A percentile compares a stretch with the other conserved stretches of the same genome.
Evolutionary conservation across 2,888 invertebrate genomes (phyloP).

Genomic region (Limnephilus lunatus): DNA sequence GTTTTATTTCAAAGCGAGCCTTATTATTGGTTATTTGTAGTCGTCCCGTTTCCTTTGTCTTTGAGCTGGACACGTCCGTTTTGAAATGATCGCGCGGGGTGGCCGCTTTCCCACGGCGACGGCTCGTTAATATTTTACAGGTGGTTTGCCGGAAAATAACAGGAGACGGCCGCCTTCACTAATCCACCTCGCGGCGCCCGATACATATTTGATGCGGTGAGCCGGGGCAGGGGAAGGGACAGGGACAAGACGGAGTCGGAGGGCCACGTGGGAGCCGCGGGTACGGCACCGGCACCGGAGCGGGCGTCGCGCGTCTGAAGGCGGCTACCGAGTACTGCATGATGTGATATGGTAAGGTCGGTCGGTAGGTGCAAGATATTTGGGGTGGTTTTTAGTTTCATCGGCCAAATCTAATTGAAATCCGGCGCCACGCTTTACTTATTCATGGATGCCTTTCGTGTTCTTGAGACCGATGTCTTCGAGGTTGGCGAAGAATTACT

Average conservation of each 20-base stretch:
- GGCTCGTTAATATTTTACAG: conserved; percentile 61
- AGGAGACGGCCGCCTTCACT: conserved; percentile 44
- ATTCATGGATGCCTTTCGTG: neutral
- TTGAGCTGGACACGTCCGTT: neutral
- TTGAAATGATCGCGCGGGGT: conserved; percentile 27
- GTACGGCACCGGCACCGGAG: no score
- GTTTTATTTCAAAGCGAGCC: neutral
- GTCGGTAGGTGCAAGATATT: neutral
- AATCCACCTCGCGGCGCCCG: conserved; percentile 45
- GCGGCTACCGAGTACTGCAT: neutral
- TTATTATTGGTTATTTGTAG: neutral
- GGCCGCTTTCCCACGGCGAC: conserved; percentile 58
- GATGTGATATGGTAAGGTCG: neutral
- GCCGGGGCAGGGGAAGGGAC: neutral
- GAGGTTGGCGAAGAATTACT: neutral
- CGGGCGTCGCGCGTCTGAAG: neutral
- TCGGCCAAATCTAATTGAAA: neutral
- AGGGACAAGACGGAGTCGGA: neutral
- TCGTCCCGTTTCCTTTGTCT: neutral
- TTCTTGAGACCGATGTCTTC: neutral
- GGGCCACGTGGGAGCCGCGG: neutral
- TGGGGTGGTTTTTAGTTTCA: neutral
- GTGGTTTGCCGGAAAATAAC: conserved; percentile 50
- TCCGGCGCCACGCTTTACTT: neutral
- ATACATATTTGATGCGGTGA: conserved; percentile 59